These are phyloP conservation scores for Sarcophaga rosellei DNA, from an alignment of 2,888 invertebrate genomes.

Conservation along the genomic window DNA sequence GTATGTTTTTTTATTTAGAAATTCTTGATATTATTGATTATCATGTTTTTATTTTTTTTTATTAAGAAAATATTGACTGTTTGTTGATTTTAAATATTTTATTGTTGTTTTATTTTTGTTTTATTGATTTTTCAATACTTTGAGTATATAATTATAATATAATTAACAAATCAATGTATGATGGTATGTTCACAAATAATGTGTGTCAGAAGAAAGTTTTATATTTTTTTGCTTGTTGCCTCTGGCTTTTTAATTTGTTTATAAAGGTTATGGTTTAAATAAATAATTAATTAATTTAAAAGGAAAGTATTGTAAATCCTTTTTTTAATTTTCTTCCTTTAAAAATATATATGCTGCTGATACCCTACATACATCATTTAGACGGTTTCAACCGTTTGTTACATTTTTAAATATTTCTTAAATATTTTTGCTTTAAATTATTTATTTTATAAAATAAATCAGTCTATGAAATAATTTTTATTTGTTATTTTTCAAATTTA, in stretches of 20 bases:
- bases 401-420: not conserved
- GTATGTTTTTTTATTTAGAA: not conserved
- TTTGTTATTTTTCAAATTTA: conserved; percentile 19
- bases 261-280: too few species aligned
- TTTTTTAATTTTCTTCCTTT: too few species aligned
- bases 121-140: not conserved
- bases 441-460: conserved; percentile 53
- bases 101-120: not conserved
- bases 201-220: not conserved
- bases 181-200: conserved; percentile 19
- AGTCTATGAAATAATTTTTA: conserved; percentile 61
- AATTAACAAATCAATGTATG: conserved; percentile 46
- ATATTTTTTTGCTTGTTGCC: too few species aligned
- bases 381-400: not conserved
- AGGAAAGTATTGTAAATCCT: too few species aligned
- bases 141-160: not conserved
- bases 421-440: conserved; percentile 5
- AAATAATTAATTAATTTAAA: too few species aligned
- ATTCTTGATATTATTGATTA: conserved; percentile 7
- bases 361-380: too few species aligned
- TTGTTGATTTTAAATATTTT: not conserved
- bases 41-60: conserved; percentile 29
- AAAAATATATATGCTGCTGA: not conserved
- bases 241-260: too few species aligned
- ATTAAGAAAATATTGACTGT: conserved; percentile 48